Percentiles rank a stretch among this genome's conserved stretches.
Evolutionary conservation across 2,888 invertebrate genomes (phyloP).

Genomic region (Peribatodes rhomboidaria): DNA sequence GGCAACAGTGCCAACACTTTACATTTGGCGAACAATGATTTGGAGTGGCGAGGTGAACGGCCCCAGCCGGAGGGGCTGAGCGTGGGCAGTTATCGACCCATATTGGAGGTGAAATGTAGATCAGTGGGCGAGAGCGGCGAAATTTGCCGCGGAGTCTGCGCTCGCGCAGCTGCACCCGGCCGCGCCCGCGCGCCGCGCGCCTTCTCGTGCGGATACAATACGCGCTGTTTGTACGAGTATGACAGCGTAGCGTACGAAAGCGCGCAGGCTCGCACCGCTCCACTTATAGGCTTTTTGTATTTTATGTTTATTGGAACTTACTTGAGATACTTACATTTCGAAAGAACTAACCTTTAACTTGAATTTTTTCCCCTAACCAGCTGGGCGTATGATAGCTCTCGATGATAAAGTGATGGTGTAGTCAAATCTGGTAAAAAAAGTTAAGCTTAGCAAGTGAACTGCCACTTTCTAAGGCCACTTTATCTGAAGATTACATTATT

Average conservation of each 20-base stretch:
- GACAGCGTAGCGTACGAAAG: background rate
- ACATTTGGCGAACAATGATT: conserved; percentile 87
- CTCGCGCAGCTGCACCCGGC: conserved; percentile 47
- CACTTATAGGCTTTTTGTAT: conserved; percentile 26
- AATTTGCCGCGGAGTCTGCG: conserved; percentile 77
- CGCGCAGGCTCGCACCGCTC: conserved; percentile 14
- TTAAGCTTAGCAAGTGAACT: no score
- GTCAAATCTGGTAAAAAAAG: no score
- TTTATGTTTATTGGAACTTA: background rate
- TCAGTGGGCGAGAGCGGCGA: conserved; percentile 87
- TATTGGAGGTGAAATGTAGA: conserved; percentile 86
- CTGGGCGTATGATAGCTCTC: no score
- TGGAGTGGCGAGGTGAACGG: conserved; percentile 85
- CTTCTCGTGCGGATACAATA: conserved; percentile 30
- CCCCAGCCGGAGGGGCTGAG: conserved; percentile 83
- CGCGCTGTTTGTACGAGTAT: background rate
- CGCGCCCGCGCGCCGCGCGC: conserved; percentile 41
- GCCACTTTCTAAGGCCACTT: no score
- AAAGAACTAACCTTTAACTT: background rate
- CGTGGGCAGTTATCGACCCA: conserved; percentile 87
- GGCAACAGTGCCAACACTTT: conserved; percentile 77
- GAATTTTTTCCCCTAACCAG: background rate
- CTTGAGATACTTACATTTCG: background rate
- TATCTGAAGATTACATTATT: no score
- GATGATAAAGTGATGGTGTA: no score